Evolutionary conservation across 2,888 invertebrate species (phyloP).

Genomic region (Cephus pygmeus): DNA sequence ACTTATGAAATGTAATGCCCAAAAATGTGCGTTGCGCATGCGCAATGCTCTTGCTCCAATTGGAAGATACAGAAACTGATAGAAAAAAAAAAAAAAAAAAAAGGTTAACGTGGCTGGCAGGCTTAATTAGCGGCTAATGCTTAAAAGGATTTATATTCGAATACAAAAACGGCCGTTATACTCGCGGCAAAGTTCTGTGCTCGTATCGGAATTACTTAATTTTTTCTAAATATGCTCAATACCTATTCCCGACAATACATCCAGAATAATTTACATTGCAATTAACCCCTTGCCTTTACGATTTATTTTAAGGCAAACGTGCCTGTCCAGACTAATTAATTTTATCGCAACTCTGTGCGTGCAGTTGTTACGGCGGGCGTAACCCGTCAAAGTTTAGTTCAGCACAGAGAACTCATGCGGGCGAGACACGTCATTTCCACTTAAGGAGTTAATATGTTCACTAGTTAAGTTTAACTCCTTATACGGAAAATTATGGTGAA

Average conservation of each 20-base stretch:
- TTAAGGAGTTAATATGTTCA: neutral
- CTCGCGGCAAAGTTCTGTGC: neutral
- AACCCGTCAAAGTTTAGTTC: no score
- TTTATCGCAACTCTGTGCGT: no score
- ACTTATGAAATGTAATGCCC: neutral
- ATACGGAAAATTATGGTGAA: neutral
- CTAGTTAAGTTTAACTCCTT: neutral
- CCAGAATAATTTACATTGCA: neutral
- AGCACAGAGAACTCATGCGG: no score
- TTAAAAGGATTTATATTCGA: neutral
- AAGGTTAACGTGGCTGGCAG: neutral
- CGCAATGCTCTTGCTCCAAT: neutral
- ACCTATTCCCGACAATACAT: neutral
- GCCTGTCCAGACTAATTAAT: no score
- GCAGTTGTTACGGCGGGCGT: no score
- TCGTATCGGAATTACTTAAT: neutral
- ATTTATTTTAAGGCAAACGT: no score
- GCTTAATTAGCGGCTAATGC: neutral
- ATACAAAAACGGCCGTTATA: neutral
- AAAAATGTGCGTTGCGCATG: neutral
- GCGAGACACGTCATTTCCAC: no score
- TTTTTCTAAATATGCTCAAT: neutral
- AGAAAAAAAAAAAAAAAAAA: neutral
- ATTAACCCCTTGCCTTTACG: no score
- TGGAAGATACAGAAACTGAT: neutral